phyloP scores from a whole-genome alignment of 2,888 invertebrate species.

The Meghimatium bilineatum region DNA sequence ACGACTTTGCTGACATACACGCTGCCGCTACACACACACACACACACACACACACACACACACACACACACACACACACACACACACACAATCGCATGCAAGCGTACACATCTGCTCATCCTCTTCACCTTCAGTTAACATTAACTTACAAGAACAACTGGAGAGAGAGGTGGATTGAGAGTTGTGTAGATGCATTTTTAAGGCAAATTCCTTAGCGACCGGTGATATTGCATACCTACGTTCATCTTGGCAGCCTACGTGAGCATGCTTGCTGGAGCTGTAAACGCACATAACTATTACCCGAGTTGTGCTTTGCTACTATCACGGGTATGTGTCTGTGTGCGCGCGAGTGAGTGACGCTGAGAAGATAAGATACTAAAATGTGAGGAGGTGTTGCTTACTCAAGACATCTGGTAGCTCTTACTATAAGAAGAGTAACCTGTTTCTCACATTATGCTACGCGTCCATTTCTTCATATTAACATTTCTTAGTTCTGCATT shows the following conservation, averaged over 20 bases:
- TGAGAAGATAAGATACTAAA: background rate
- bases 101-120: background rate
- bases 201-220: background rate
- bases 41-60: background rate
- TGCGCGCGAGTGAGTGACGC: too few relatives aligned
- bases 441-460: background rate
- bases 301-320: background rate
- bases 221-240: background rate
- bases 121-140: background rate
- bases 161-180: too few relatives aligned
- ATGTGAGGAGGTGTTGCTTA: background rate
- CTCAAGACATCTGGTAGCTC: background rate
- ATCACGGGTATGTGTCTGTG: too few relatives aligned
- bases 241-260: background rate
- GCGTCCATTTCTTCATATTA: background rate
- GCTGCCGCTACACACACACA: constrained; percentile 9
- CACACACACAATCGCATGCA: background rate
- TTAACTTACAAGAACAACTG: too few relatives aligned
- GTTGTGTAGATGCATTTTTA: too few relatives aligned
- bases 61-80: background rate
- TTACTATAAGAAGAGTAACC: background rate
- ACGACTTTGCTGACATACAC: too few relatives aligned
- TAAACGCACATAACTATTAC: background rate
- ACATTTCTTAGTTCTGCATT: background rate
- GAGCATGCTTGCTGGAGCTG: background rate